phyloP scores from a whole-genome alignment of 2,888 invertebrate genomes.

The Cephus pygmeus region DNA sequence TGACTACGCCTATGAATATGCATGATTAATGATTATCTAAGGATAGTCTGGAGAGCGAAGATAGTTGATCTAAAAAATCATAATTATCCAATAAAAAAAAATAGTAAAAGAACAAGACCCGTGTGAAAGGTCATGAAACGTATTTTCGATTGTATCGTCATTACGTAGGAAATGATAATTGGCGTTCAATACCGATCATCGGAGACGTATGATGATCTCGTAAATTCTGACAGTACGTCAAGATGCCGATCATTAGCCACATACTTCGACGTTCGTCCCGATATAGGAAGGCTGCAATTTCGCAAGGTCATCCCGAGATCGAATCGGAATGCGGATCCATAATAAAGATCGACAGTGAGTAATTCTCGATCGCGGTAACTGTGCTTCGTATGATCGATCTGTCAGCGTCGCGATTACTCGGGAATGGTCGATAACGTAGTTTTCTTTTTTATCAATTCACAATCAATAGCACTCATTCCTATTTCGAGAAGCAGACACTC shows the following conservation, averaged over 20 bases:
- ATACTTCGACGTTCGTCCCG: background rate
- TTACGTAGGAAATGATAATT: background rate
- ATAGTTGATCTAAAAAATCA: background rate
- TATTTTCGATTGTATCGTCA: background rate
- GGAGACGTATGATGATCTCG: background rate
- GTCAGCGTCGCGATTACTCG: background rate
- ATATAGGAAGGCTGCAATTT: background rate
- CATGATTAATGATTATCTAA: background rate
- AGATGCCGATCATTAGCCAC: background rate
- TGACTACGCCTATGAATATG: background rate
- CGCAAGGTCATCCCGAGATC: background rate
- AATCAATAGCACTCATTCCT: too few relatives aligned
- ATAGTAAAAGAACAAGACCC: background rate
- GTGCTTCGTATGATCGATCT: background rate
- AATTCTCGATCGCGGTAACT: background rate
- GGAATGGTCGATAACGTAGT: background rate
- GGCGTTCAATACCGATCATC: background rate
- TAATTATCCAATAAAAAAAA: background rate
- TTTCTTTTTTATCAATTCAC: background rate
- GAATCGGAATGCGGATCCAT: background rate
- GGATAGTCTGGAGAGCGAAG: background rate
- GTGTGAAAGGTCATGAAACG: background rate
- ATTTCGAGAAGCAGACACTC: too few relatives aligned
- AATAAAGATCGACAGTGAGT: background rate
- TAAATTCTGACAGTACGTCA: background rate